A percentile compares a stretch with the other conserved stretches of the same genome.
phyloP scores from a whole-genome alignment of 2,888 invertebrate genomes.

The Arctia plantaginis region DNA sequence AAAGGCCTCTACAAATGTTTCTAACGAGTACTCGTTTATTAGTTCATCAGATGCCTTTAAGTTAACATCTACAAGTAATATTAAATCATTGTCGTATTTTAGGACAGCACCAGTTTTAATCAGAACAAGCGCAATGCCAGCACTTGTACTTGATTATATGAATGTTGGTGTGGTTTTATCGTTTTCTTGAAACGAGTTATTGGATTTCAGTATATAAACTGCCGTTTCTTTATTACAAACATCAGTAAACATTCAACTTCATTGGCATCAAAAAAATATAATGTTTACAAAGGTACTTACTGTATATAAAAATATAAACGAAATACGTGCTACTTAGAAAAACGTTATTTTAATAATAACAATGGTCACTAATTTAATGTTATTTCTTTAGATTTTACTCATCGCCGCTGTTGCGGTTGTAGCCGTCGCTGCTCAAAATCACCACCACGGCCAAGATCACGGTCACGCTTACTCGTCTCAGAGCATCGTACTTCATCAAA shows the following conservation, averaged over 20 bases:
- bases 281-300: background rate
- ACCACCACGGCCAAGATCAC: slow-evolving; percentile 11
- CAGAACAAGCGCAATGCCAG: background rate
- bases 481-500: slow-evolving; percentile 59
- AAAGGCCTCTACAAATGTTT: too few species aligned
- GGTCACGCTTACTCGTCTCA: slow-evolving; percentile 56
- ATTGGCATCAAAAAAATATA: background rate
- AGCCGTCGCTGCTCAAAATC: background rate
- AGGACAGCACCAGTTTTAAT: background rate
- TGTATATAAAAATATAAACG: background rate
- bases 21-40: background rate
- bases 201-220: background rate
- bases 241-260: background rate
- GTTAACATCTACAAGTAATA: too few species aligned
- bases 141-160: background rate
- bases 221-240: background rate
- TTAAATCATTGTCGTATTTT: too few species aligned
- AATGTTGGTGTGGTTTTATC: background rate
- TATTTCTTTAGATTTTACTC: background rate
- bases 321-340: too few species aligned
- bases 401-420: slow-evolving; percentile 3
- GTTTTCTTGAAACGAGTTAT: background rate
- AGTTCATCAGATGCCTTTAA: too few species aligned
- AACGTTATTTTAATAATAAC: too few species aligned
- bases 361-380: too few species aligned